These are phyloP conservation scores for Chymomyza caudatula DNA, from an alignment of 2,888 invertebrate genomes.

Conservation along the genomic window DNA sequence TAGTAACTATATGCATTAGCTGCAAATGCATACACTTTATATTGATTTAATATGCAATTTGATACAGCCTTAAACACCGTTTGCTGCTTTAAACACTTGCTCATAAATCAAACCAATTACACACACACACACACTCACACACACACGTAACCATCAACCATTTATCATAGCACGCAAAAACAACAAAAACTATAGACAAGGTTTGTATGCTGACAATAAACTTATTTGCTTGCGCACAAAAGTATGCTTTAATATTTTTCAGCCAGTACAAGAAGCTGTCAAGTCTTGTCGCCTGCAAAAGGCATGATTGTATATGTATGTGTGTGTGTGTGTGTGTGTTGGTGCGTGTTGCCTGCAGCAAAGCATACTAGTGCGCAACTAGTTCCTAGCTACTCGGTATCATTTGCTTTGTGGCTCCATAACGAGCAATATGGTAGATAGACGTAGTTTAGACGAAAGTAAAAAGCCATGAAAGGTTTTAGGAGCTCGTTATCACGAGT, in stretches of 20 bases:
- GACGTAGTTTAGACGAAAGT: no score
- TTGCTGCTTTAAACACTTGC: constrained; percentile 6
- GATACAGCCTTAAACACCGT: constrained; percentile 29
- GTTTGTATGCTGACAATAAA: constrained; percentile 39
- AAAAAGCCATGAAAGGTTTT: no score
- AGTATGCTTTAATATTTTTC: constrained; percentile 46
- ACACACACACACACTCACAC: neutral
- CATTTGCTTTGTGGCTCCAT: no score
- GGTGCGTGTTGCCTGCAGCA: no score
- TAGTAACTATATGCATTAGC: neutral
- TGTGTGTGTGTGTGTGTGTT: constrained; percentile 13
- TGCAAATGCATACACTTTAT: neutral
- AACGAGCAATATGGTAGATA: no score
- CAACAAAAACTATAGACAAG: constrained; percentile 15
- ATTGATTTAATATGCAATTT: constrained; percentile 20
- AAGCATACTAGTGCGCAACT: no score
- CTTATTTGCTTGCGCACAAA: constrained; percentile 41
- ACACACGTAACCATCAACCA: constrained; percentile 20
- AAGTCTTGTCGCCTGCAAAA: neutral
- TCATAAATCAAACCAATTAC: constrained; percentile 47
- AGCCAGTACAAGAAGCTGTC: neutral
- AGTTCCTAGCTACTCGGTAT: no score
- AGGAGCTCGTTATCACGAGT: no score
- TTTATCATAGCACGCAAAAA: constrained; percentile 44
- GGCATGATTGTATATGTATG: neutral